Evolutionary conservation across 2,888 invertebrate species (phyloP).

Genomic region (Pyrochroa serraticornis): DNA sequence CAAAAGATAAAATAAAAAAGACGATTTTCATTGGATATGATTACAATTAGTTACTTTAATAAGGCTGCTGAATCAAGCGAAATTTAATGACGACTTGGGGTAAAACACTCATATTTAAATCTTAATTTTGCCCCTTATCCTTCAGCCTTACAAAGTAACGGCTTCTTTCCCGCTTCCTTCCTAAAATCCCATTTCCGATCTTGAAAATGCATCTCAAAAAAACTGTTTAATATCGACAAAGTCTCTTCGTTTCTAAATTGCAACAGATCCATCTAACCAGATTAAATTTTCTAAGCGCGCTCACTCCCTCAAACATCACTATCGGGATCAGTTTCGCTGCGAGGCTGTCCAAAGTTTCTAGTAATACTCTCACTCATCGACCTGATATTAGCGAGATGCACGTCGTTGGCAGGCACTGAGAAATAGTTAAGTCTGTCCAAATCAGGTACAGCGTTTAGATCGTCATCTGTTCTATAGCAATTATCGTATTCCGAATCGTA

Average conservation of each 20-base stretch:
- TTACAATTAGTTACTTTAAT: neutral
- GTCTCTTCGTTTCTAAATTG: neutral
- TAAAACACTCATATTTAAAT: too few species aligned
- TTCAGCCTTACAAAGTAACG: too few species aligned
- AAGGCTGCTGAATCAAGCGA: neutral
- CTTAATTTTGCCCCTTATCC: too few species aligned
- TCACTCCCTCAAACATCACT: slow-evolving; percentile 64
- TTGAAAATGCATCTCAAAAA: slow-evolving; percentile 8
- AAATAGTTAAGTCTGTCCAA: slow-evolving; percentile 58
- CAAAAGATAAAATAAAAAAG: slow-evolving; percentile 19
- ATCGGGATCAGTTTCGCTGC: slow-evolving; percentile 69
- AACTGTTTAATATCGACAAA: slow-evolving; percentile 22
- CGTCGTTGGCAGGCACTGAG: slow-evolving; percentile 60
- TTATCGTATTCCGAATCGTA: slow-evolving; percentile 80
- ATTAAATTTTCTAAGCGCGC: slow-evolving; percentile 11
- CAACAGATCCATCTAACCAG: neutral
- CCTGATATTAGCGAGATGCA: slow-evolving; percentile 75
- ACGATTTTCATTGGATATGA: neutral
- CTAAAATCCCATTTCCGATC: slow-evolving; percentile 17
- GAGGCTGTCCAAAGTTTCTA: slow-evolving; percentile 75
- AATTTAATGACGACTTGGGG: neutral
- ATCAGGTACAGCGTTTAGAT: slow-evolving; percentile 57
- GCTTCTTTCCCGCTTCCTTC: too few species aligned
- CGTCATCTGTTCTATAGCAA: slow-evolving; percentile 63
- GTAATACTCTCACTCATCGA: slow-evolving; percentile 79